Percentiles rank a stretch among this genome's conserved stretches.
Evolutionary conservation across 1,140 invertebrate genomes (phyloP).

Genomic region (Drosophila carrolli): DNA sequence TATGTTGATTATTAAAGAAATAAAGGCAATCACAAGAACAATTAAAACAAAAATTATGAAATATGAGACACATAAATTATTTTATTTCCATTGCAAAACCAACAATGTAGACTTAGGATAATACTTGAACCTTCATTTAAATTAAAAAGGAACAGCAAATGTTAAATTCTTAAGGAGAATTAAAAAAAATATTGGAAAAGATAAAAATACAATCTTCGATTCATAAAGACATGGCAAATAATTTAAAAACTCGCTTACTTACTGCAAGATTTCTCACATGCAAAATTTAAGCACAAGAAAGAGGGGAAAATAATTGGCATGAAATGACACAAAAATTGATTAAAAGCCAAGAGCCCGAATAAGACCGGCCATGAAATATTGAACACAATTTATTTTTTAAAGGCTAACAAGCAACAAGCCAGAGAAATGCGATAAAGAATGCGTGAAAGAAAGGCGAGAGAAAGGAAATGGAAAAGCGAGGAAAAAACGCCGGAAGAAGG

Average conservation of each 20-base stretch:
- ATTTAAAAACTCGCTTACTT: slow-evolving; percentile 9
- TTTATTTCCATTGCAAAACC: no score
- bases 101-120: no score
- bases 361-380: slow-evolving; percentile 65
- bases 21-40: no score
- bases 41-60: no score
- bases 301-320: slow-evolving; percentile 66
- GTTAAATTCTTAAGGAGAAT: no score
- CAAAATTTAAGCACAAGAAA: slow-evolving; percentile 17
- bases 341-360: slow-evolving; percentile 48
- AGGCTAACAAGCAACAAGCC: slow-evolving; percentile 69
- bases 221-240: not conserved
- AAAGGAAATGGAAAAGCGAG: slow-evolving; percentile 65
- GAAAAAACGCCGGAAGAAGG: slow-evolving; percentile 17
- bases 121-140: no score
- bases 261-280: slow-evolving; percentile 6
- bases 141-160: no score
- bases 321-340: slow-evolving; percentile 75
- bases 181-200: no score
- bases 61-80: no score
- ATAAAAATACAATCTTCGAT: no score
- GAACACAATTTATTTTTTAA: slow-evolving; percentile 60
- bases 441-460: slow-evolving; percentile 19
- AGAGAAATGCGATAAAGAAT: slow-evolving; percentile 73
- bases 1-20: no score